A percentile compares a stretch with the other conserved stretches of the same genome.
Evolutionary conservation across 2,888 invertebrate genomes (phyloP).

Genomic region (Aphodius granarius): DNA sequence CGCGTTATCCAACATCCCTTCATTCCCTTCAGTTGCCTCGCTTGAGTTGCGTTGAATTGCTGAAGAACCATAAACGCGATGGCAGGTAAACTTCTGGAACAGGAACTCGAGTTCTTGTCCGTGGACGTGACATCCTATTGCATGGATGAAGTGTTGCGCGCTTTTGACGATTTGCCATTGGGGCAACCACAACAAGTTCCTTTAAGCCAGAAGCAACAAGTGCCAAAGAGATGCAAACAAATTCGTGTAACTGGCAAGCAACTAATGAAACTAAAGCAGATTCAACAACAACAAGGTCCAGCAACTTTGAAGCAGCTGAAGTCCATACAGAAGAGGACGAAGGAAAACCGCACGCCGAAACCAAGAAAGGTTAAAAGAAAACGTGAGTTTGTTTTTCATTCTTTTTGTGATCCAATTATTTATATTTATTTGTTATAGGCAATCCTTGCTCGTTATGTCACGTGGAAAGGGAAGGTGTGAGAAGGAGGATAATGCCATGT

Average conservation of each 20-base stretch:
- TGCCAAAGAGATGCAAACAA: not conserved
- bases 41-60: not conserved
- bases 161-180: not conserved
- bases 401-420: not conserved
- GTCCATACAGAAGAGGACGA: too few relatives aligned
- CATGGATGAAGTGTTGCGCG: not conserved
- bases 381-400: not conserved
- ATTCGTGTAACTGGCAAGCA: not conserved
- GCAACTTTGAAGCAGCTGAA: not conserved
- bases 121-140: not conserved
- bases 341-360: not conserved
- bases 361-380: not conserved
- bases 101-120: not conserved
- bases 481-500: not conserved
- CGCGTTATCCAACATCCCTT: not conserved
- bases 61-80: not conserved
- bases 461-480: not conserved
- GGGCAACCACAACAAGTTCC: not conserved
- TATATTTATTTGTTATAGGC: not conserved
- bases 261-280: not conserved
- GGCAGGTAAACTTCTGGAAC: not conserved
- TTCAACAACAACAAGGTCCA: not conserved
- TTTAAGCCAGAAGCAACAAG: not conserved
- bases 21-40: not conserved
- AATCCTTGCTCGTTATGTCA: not conserved